Percentiles rank a stretch among this genome's conserved stretches.
phyloP scores from a whole-genome alignment of 2,113 vertebrate species.

The Pomatorhinus ruficollis region DNA sequence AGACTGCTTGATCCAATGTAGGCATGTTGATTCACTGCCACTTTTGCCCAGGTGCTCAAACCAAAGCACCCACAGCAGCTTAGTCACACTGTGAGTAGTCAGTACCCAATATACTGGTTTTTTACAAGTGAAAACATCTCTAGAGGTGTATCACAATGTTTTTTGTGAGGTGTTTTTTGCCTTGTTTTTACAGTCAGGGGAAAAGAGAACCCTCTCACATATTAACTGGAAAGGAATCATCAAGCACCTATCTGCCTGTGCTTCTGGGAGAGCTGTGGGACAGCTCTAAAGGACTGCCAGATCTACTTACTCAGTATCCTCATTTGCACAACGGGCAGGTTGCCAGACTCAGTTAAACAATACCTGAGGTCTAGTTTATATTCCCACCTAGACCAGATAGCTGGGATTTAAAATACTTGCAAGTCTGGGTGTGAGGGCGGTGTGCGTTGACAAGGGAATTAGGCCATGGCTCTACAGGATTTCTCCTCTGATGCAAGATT shows the following conservation, averaged over 20 bases:
- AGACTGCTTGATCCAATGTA: background rate
- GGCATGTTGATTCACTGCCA: background rate
- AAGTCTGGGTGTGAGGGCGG: background rate
- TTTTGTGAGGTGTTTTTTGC: background rate
- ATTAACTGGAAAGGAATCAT: background rate
- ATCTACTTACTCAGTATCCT: background rate
- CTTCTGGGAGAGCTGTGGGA: background rate
- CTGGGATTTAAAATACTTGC: background rate
- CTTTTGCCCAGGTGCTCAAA: background rate
- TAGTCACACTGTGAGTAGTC: background rate
- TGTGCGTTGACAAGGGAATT: background rate
- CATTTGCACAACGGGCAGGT: background rate
- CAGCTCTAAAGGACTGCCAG: slow-evolving; percentile 30
- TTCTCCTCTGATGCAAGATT: background rate
- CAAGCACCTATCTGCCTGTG: background rate
- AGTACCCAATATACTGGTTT: background rate
- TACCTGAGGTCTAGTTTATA: slow-evolving; percentile 41
- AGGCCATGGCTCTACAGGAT: background rate
- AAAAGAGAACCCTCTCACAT: background rate
- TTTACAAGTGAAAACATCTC: background rate
- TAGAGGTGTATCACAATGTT: background rate
- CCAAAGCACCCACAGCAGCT: background rate
- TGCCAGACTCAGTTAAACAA: slow-evolving; percentile 34
- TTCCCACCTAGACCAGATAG: background rate
- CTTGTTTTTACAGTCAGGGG: background rate